Base-by-base conservation (phyloP, 2,888 invertebrate genomes). In the Clitarchus hookeri region DNA sequence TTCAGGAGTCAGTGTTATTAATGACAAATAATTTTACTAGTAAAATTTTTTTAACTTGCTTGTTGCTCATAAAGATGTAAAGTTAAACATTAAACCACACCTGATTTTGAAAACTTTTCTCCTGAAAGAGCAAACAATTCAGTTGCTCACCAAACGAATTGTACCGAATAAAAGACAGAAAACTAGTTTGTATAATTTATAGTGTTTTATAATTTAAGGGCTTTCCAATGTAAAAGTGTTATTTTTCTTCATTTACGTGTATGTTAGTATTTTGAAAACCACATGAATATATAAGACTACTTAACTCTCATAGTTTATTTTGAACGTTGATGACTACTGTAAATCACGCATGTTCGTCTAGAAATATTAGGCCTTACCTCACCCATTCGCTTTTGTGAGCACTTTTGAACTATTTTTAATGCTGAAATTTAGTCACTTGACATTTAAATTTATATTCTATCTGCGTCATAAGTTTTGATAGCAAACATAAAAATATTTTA, bases 141-240 rank as follows among this genome's bases (percentile, higher is more conserved):
- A 65, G 65, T 8, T 65, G 65, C 65, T 65, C 65, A 65, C 8
- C 19, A 65, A 65, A 65, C n/a, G 65, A 65, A 65, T 65, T 65
- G 65, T 65, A 65, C 65, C 65, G 65, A 65, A 65, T n/a, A 65
- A 65, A 65, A 65, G 65, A 65, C 65, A 65, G 65, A 65, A 53
- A 53, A 65, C 65, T 65, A 65, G 65, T 65, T 16, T 65, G 65
- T 65, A 65, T 65, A 65, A 23, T 65, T 65, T 65, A 16, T 65
- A 65, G 65, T 65, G n/a, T 65, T 65, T 19, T 65, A 65, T 65
- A 23, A 65, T 65, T 65, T 65, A 65, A n/a, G 16, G 65, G 19
- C 65, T 65, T 48, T 48, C 48, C 11, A 0, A n/a, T 65, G 65
- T 65, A 65, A 11, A 23, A 65, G 19, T 65, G 65, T n/a, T 65